Conservation (phyloP, 2,797 vertebrate genomes). For the Cossypha caffra region DNA sequence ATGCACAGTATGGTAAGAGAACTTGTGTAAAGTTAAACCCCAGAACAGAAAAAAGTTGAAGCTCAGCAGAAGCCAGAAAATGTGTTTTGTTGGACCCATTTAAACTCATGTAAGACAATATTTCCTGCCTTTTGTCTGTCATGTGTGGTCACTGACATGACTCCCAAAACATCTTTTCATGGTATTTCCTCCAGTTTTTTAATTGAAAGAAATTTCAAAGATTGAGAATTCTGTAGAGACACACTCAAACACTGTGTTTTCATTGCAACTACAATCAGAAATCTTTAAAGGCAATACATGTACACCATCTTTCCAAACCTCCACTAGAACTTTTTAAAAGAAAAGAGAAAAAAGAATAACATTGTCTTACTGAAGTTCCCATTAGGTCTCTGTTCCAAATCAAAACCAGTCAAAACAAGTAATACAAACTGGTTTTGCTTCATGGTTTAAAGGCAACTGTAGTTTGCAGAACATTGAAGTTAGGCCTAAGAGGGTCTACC, state of each 20-base stretch:
- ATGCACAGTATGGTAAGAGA: not conserved
- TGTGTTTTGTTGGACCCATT: not conserved
- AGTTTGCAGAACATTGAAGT: constrained; percentile 32
- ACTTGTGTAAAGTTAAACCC: not conserved
- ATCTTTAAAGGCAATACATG: not conserved
- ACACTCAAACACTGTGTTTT: constrained; percentile 59
- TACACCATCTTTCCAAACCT: constrained; percentile 28
- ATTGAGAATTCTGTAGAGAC: constrained; percentile 13
- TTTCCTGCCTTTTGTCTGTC: not conserved
- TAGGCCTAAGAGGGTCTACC: not conserved
- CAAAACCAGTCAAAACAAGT: constrained; percentile 44
- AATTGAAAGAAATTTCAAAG: constrained; percentile 18
- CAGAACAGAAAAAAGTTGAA: not conserved
- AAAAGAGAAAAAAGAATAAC: not conserved
- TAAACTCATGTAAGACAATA: not conserved
- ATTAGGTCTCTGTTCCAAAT: constrained; percentile 26
- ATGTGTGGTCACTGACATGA: not conserved
- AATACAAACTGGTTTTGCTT: not conserved
- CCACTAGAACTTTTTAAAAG: not conserved
- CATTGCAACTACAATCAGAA: constrained; percentile 61
- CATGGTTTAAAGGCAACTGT: constrained; percentile 60
- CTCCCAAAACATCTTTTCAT: not conserved
- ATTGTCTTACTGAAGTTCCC: constrained; percentile 24
- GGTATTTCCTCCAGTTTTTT: not conserved
- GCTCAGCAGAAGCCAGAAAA: constrained; percentile 1